These are phyloP conservation scores for Hippocampus kuda DNA, from an alignment of 2,797 vertebrate species.

Conservation along the genomic window DNA sequence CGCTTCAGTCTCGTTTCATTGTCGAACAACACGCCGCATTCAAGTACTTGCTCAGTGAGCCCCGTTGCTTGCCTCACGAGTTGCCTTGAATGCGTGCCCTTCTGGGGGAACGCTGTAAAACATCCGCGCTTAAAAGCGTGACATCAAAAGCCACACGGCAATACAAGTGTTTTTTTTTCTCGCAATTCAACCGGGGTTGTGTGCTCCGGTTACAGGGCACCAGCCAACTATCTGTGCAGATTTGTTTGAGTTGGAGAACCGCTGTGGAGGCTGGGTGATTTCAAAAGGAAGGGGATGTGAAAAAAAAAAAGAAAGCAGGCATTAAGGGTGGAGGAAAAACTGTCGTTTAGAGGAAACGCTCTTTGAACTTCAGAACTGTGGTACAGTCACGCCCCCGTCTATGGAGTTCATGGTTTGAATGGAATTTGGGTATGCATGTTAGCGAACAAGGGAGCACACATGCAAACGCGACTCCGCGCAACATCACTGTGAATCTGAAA, in stretches of 20 bases:
- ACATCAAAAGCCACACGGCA: constrained; percentile 50
- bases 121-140: constrained; percentile 42
- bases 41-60: neutral
- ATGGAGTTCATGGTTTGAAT: constrained; percentile 19
- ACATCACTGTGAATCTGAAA: neutral
- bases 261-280: constrained; percentile 22
- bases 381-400: neutral
- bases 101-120: constrained; percentile 29
- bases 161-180: constrained; percentile 7
- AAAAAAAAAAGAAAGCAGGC: constrained; percentile 27
- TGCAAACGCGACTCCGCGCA: neutral
- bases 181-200: constrained; percentile 28
- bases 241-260: constrained; percentile 50
- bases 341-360: constrained; percentile 26
- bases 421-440: constrained; percentile 17
- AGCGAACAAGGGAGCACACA: neutral
- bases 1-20: neutral
- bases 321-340: constrained; percentile 26
- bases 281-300: constrained; percentile 46
- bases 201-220: constrained; percentile 34
- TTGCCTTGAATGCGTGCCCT: constrained; percentile 44
- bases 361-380: constrained; percentile 20
- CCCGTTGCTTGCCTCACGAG: constrained; percentile 43
- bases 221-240: constrained; percentile 49
- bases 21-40: neutral